Base-by-base conservation (phyloP, 2,888 invertebrate genomes). In the Archips crataeganus region DNA sequence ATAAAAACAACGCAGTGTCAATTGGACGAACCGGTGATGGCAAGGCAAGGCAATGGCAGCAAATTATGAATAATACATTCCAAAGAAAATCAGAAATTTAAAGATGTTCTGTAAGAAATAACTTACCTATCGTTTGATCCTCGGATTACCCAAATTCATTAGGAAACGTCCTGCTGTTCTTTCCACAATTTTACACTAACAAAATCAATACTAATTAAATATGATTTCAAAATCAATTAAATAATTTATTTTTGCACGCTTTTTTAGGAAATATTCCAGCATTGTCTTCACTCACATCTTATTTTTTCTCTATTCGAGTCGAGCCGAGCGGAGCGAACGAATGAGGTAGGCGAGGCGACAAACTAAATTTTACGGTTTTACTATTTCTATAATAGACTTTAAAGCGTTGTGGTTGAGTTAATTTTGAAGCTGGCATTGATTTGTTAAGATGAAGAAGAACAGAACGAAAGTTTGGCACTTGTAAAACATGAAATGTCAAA, bases 1-100 rank as follows among this genome's bases (percentile, higher is more conserved):
- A 77, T 79, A 79, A 80, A 78, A 71, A 74, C 66, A 76, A 67
- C 59, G 65, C 15, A 66, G 32, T 59, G 45, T 47, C 42, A 68
- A 13, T 68, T 39, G n/a, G 8, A 60, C 6, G 51, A 23, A 51
- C 1, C 13, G 49, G 15, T 57, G 11, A 63, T 11, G 47, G 62
- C 23, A 13, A 69, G 47, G 62, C 23, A 13, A 69, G 49, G 36
- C 36, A 34, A 60, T 39, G n/a, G 36, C 5, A 32, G 42, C 13
- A 67, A 61, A 15, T 66, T 61, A 54, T 13, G 47, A 11, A 11
- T 11, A 42, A 6, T 32, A 66, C 42, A 36, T n/a, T 60, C 15
- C 4, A 4, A 36, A 60, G 11, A 6, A 36, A 60, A 39, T n/a
- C 13, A 8, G 6, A n/a, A 36, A n/a, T 60, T 60, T 23, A 34